Evolutionary conservation across 1,140 invertebrate species (phyloP).

Genomic region (Drosophila lacertosa): DNA sequence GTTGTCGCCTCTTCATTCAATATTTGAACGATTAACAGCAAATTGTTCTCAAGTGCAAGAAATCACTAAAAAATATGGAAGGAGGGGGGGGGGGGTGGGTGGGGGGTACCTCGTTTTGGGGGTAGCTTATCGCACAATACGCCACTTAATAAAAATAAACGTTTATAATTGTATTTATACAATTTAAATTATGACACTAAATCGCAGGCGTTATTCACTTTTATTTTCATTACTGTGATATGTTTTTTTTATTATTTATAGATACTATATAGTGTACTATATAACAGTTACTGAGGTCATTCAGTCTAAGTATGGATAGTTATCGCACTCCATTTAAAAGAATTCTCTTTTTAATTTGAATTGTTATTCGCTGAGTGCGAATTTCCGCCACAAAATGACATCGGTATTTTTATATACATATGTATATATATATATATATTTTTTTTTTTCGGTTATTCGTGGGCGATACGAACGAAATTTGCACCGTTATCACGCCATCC

Average conservation of each 20-base stretch:
- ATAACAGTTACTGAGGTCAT: slow-evolving; percentile 39
- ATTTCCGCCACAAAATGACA: slow-evolving; percentile 51
- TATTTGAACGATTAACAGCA: slow-evolving; percentile 59
- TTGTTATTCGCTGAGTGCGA: slow-evolving; percentile 43
- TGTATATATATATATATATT: no score
- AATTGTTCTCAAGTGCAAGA: slow-evolving; percentile 46
- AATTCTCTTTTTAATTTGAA: slow-evolving; percentile 26
- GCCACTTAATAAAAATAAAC: slow-evolving; percentile 80
- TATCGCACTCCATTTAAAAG: slow-evolving; percentile 5
- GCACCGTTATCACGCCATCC: slow-evolving; percentile 45
- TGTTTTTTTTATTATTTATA: slow-evolving; percentile 17
- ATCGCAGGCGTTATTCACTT: slow-evolving; percentile 40
- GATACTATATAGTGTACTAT: neutral
- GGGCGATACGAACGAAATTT: slow-evolving; percentile 1
- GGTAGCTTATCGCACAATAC: slow-evolving; percentile 63
- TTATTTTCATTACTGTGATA: slow-evolving; percentile 2
- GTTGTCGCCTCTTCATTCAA: slow-evolving; percentile 47
- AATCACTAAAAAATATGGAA: neutral
- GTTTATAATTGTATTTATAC: slow-evolving; percentile 77
- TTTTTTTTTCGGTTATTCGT: neutral
- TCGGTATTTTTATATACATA: neutral
- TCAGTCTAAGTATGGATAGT: slow-evolving; percentile 46
- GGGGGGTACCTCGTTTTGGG: neutral
- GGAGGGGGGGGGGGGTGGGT: neutral
- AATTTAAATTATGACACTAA: slow-evolving; percentile 76